These are phyloP conservation scores for Pangasius djambal DNA, from an alignment of 2,797 vertebrate genomes.

Conservation along the genomic window DNA sequence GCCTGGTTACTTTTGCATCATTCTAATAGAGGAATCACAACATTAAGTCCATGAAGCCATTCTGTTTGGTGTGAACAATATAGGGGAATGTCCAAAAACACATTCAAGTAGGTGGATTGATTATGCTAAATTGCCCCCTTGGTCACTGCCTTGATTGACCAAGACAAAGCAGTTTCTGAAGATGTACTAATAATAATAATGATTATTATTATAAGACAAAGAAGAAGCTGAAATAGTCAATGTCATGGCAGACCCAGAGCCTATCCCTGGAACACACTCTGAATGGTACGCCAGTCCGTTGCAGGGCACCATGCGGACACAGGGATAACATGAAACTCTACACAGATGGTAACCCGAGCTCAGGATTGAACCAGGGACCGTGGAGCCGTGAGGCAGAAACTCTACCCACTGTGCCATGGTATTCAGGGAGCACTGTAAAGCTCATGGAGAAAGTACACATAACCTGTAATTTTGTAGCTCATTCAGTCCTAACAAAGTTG, in stretches of 20 bases:
- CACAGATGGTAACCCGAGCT: not conserved
- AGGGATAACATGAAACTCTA: not conserved
- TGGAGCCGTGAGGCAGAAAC: not conserved
- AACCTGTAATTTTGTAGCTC: not conserved
- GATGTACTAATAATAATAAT: not conserved
- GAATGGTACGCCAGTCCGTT: not conserved
- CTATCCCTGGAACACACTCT: not conserved
- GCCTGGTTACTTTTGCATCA: not conserved
- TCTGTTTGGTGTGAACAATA: not conserved
- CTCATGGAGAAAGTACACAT: not conserved
- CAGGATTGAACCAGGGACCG: not conserved
- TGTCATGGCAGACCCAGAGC: not conserved
- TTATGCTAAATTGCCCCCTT: not conserved
- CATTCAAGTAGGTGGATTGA: not conserved
- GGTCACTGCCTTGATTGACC: not conserved
- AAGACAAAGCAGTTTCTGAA: not conserved
- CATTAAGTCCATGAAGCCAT: not conserved
- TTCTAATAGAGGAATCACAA: not conserved
- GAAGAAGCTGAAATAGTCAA: not conserved
- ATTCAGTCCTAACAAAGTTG: not conserved
- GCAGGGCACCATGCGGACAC: not conserved
- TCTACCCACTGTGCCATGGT: not conserved
- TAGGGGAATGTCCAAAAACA: not conserved
- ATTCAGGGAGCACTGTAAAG: not conserved
- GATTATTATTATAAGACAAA: not conserved